Evolutionary conservation across 2,888 invertebrate genomes (phyloP), one percentile per base, ranked within the genome.

Genomic region (Pheosia gnoma): DNA sequence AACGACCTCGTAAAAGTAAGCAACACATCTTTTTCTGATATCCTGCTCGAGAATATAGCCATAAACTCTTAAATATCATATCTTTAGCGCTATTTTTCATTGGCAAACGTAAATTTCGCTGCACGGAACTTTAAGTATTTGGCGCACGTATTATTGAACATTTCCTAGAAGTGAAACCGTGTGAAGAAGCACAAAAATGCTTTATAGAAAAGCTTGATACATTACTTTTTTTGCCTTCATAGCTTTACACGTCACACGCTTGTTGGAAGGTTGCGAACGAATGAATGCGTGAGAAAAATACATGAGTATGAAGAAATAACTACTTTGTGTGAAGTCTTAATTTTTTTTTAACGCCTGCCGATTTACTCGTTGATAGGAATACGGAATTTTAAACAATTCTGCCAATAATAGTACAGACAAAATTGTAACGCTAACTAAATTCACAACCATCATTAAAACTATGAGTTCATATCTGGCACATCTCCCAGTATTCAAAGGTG

Each of bases 1-100:
- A 11, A 47, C 47, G 47, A 62, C 59, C 60, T 60, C 59, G 57
- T 53, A 62, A n/a, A 47, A 47, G 5, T n/a, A 10, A 45, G n/a
- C 11, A 47, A 11, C 47, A 5, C 11, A 47, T 55, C 38, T 58
- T 66, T 60, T 67, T 62, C 62, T 67, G 71, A 74, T 72, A 69
- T 74, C 74, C 74, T 65, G 65, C 62, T 62, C 25, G 49, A 56
- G 57, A 63, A 71, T 74, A 64, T 67, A 60, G 60, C 53, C 63
- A 63, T 74, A 72, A 68, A 70, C 3, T 51, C 58, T 60, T 63
- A 60, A 25, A 49, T 66, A 67, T 72, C 59, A 54, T 65, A 72
- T 68, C 64, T 70, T 72, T 55, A 62, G 58, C 51, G 59, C 56
- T 61, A 68, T 66, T 59, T 73, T 57, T 43, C 52, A 45, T 37